These are phyloP conservation scores for Peribatodes rhomboidaria DNA, from an alignment of 2,888 invertebrate genomes.

Conservation along the genomic window DNA sequence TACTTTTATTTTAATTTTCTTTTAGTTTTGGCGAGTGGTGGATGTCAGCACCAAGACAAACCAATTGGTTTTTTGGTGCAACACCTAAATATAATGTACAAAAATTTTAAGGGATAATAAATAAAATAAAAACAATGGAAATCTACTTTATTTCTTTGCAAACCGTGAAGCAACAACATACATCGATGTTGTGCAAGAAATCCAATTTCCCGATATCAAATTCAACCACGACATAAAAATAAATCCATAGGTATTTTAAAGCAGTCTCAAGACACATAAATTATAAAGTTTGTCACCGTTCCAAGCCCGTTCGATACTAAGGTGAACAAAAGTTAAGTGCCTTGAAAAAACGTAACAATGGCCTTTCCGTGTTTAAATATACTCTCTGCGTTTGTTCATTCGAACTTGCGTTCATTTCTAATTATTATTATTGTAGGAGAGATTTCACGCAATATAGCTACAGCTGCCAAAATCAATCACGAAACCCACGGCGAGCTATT, in stretches of 20 bases:
- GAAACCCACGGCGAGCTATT: conserved; percentile 59
- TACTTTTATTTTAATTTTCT: too few relatives aligned
- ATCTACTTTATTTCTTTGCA: background rate
- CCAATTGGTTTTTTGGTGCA: too few relatives aligned
- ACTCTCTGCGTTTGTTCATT: conserved; percentile 55
- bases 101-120: too few relatives aligned
- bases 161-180: conserved; percentile 5
- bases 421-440: conserved; percentile 48
- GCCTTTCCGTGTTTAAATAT: conserved; percentile 47
- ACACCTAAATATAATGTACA: too few relatives aligned
- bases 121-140: too few relatives aligned
- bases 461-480: conserved; percentile 47
- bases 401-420: conserved; percentile 51
- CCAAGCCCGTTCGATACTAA: conserved; percentile 42
- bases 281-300: conserved; percentile 40
- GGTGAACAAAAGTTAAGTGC: conserved; percentile 48
- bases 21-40: too few relatives aligned
- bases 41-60: too few relatives aligned
- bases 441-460: conserved; percentile 38
- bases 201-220: conserved; percentile 32
- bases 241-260: conserved; percentile 24
- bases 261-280: conserved; percentile 35
- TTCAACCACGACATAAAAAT: conserved; percentile 39
- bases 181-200: conserved; percentile 17
- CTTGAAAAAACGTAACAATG: conserved; percentile 47